Percentiles rank a stretch among this genome's conserved stretches.
Evolutionary conservation across 2,888 invertebrate genomes (phyloP).

Genomic region (Cheilosia grossa): DNA sequence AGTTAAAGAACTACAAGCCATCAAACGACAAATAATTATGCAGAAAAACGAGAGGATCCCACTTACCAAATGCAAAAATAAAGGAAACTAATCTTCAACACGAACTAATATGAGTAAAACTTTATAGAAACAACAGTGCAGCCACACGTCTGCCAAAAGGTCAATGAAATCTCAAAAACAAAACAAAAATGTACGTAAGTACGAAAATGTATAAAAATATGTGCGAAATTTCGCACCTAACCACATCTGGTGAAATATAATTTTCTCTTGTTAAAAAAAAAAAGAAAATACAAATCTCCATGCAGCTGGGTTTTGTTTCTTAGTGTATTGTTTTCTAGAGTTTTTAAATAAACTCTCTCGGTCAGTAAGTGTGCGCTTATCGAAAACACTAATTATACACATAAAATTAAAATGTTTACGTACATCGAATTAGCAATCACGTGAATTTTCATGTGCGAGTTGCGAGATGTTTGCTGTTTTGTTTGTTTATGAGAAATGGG

Average conservation of each 20-base stretch:
- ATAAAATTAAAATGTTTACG: not conserved
- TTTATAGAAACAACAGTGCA: not conserved
- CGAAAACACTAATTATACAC: conserved; percentile 19
- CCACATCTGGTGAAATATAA: not conserved
- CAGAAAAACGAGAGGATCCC: too few species aligned
- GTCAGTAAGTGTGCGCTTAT: not conserved
- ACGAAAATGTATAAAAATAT: not conserved
- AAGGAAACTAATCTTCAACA: not conserved
- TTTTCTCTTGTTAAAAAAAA: not conserved
- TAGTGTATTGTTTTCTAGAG: conserved; percentile 3
- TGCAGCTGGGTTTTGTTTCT: not conserved
- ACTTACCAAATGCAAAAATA: too few species aligned
- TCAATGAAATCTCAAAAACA: conserved; percentile 9
- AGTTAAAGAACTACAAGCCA: too few species aligned
- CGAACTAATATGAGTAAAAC: not conserved
- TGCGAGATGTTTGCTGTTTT: not conserved
- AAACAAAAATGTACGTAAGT: not conserved
- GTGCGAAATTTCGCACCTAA: not conserved
- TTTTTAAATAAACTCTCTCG: conserved; percentile 9
- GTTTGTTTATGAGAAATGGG: not conserved
- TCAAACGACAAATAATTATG: too few species aligned
- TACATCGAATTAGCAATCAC: not conserved
- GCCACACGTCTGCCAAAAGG: conserved; percentile 8
- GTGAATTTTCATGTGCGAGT: not conserved
- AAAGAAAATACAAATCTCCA: not conserved